Conservation (phyloP, 2,113 vertebrate species). For the Chloroceryle aenea region DNA sequence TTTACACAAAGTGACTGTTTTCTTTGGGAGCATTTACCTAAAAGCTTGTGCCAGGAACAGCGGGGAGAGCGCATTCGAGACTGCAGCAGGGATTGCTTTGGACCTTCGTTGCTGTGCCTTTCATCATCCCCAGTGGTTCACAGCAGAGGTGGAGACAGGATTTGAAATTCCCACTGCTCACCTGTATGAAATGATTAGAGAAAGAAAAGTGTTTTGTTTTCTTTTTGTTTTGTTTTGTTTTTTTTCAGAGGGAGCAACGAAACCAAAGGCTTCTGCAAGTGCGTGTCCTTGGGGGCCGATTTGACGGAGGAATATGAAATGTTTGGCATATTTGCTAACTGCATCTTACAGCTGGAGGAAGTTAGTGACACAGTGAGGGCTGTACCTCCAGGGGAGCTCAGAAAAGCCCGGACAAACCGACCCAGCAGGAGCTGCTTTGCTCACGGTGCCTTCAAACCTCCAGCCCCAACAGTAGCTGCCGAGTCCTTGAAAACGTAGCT, state of each 20-base stretch:
- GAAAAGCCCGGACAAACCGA: background rate
- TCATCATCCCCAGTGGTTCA: background rate
- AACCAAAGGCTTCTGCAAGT: background rate
- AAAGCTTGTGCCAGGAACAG: background rate
- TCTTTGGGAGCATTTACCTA: background rate
- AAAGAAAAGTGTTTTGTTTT: background rate
- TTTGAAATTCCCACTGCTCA: background rate
- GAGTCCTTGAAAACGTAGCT: background rate
- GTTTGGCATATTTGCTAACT: background rate
- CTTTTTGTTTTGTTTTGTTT: no score
- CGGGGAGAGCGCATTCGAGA: background rate
- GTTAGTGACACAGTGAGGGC: no score
- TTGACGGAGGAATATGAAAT: background rate
- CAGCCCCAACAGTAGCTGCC: fast-evolving
- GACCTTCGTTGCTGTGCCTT: background rate
- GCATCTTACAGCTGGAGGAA: background rate
- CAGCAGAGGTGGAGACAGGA: background rate
- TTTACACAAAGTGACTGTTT: background rate
- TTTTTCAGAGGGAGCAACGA: background rate
- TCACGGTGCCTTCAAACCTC: background rate
- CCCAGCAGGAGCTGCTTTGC: background rate
- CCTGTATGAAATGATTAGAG: background rate
- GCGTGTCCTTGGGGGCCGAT: background rate
- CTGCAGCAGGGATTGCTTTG: background rate
- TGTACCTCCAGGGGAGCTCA: background rate